Conservation (phyloP, 2,113 vertebrate genomes). For the Arenaria interpres region DNA sequence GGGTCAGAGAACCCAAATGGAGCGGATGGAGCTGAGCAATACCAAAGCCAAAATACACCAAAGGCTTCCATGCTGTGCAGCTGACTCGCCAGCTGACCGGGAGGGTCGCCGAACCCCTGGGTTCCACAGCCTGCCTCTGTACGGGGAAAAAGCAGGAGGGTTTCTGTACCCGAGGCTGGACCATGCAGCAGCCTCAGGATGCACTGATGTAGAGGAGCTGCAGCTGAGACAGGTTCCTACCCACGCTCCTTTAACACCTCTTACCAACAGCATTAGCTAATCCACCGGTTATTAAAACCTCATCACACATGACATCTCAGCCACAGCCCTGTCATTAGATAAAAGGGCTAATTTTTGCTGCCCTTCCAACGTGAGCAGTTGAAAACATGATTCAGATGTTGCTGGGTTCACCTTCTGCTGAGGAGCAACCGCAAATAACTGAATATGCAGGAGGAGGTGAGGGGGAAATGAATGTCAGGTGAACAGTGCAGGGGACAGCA, state of each 20-base stretch:
- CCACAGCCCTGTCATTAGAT: neutral
- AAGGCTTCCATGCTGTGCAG: accelerated
- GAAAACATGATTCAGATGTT: neutral
- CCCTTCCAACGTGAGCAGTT: neutral
- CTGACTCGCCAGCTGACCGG: accelerated
- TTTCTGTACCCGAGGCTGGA: neutral
- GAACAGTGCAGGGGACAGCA: neutral
- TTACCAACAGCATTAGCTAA: neutral
- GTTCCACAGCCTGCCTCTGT: neutral
- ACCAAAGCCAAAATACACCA: neutral
- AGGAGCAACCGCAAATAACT: neutral
- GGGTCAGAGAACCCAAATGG: neutral
- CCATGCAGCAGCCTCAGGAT: neutral
- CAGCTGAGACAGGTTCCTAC: neutral
- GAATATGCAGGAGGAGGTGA: neutral
- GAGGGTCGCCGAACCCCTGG: accelerated
- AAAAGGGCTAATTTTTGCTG: neutral
- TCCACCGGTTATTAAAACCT: neutral
- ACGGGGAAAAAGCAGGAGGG: neutral
- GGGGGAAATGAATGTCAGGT: neutral
- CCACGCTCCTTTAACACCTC: accelerated
- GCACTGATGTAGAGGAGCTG: neutral
- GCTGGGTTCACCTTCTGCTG: neutral
- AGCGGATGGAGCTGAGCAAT: neutral
- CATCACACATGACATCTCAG: neutral